Base-by-base conservation (phyloP, 1,140 invertebrate species). In the Lordiphosa clarofinis region DNA sequence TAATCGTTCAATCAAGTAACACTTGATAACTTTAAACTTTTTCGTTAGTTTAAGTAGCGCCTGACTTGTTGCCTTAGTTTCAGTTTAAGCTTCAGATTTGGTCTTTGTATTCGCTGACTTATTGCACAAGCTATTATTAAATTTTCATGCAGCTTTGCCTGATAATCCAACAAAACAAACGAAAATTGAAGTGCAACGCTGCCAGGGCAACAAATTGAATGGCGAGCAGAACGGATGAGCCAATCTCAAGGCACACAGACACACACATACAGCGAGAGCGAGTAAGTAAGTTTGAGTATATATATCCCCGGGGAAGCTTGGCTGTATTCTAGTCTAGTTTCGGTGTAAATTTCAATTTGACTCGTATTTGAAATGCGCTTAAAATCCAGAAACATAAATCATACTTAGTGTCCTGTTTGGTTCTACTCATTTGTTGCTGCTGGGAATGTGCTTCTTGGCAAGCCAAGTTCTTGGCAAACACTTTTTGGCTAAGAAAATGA, bases 321-420 rank as follows among this genome's bases (percentile, higher is more conserved):
- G 12, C 21, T 40, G 40, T 46, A 40, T 44, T 59, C 56, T 37
- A 31, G 28, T 31, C 28, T 31, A 13, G 56, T 24, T 61, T 49
- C 68, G 53, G 70, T 84, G 76, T 81, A 82, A 82, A 82, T 82
- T 82, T 82, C 76, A 82, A 82, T 82, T 82, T 82, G 78, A 76
- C 68, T 76, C 78, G 73, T 63, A 56, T 40, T 54, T 40, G 10
- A 21, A 54, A 40, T 64, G 61, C 71, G 28, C 28, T 31, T 24
- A 13, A 46, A 46, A 46, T 11, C 42, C 28, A 12, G 10, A 33
- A 46, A 46, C 78, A 82, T 82, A 82, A 82, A 82, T 82, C 76
- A 82, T 84, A 82, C 78, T 82, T 82, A 82, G 78, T 66, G 73
- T 61, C 72, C 58, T 44, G 44, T 55, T 37, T 42, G 35, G 6